phyloP scores from a whole-genome alignment of 2,888 invertebrate species.

The Tachina fera region DNA sequence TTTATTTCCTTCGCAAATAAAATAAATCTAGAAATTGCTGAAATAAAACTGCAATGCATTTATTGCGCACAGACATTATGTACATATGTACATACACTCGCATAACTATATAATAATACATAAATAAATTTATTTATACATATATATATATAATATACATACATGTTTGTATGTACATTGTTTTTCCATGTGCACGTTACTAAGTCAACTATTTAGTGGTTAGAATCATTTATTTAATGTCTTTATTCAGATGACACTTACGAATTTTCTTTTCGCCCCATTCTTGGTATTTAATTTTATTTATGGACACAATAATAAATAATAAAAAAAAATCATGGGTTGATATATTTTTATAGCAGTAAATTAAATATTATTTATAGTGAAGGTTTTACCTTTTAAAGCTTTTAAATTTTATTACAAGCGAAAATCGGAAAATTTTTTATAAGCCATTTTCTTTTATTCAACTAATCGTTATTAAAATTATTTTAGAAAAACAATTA shows the following conservation, averaged over 20 bases:
- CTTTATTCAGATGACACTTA: conserved; percentile 56
- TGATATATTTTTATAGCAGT: conserved; percentile 41
- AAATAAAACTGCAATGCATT: conserved; percentile 64
- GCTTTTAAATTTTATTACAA: not conserved
- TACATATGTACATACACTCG: conserved; percentile 4
- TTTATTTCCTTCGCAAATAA: conserved; percentile 45
- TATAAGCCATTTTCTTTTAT: not conserved
- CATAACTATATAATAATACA: not conserved
- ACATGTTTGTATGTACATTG: not conserved
- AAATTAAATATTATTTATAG: conserved; percentile 7
- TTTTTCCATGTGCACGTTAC: conserved; percentile 1
- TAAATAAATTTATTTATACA: not conserved
- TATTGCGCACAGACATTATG: conserved; percentile 32
- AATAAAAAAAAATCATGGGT: not conserved
- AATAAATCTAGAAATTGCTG: conserved; percentile 7
- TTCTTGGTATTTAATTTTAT: conserved; percentile 21
- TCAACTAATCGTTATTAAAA: too few relatives aligned
- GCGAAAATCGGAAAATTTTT: not conserved
- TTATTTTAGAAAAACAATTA: too few relatives aligned
- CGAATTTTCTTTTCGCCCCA: conserved; percentile 25
- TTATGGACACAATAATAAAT: conserved; percentile 52
- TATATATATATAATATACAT: not conserved
- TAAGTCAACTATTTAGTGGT: conserved; percentile 56
- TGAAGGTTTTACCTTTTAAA: not conserved
- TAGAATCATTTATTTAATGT: conserved; percentile 52